Percentiles rank a stretch among this genome's conserved stretches.
These are phyloP conservation scores for Anoplolepis gracilipes DNA, from an alignment of 1,140 invertebrate genomes.

Conservation along the genomic window DNA sequence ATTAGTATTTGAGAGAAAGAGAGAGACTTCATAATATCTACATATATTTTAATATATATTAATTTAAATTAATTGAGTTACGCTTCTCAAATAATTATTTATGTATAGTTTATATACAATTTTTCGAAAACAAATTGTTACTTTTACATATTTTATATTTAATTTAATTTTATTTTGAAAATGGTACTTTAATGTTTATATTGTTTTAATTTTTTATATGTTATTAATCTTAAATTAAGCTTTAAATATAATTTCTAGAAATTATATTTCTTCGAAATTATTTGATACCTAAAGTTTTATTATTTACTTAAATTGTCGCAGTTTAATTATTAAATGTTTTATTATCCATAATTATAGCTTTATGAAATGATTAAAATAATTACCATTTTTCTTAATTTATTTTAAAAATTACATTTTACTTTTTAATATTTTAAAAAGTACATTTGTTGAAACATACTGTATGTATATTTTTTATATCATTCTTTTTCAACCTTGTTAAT, in stretches of 20 bases:
- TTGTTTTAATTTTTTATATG: too few species aligned
- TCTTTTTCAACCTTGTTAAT: slow-evolving; percentile 19
- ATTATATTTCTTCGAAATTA: not conserved
- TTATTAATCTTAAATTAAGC: not conserved
- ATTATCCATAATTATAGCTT: not conserved
- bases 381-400: not conserved
- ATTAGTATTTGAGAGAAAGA: not conserved
- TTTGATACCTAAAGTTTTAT: not conserved
- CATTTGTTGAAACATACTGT: not conserved
- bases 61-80: not conserved
- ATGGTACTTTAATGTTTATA: too few species aligned
- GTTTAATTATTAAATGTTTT: not conserved
- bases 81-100: not conserved
- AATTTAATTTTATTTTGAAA: too few species aligned
- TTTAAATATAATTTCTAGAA: not conserved
- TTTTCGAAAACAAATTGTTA: not conserved
- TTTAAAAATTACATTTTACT: too few species aligned
- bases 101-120: not conserved
- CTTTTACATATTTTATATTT: too few species aligned
- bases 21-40: not conserved
- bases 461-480: not conserved
- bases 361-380: slow-evolving; percentile 10
- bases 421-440: not conserved
- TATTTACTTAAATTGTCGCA: not conserved
- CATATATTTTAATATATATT: not conserved